phyloP scores from a whole-genome alignment of 2,888 invertebrate genomes.

The Lasioglossum zephyrum region DNA sequence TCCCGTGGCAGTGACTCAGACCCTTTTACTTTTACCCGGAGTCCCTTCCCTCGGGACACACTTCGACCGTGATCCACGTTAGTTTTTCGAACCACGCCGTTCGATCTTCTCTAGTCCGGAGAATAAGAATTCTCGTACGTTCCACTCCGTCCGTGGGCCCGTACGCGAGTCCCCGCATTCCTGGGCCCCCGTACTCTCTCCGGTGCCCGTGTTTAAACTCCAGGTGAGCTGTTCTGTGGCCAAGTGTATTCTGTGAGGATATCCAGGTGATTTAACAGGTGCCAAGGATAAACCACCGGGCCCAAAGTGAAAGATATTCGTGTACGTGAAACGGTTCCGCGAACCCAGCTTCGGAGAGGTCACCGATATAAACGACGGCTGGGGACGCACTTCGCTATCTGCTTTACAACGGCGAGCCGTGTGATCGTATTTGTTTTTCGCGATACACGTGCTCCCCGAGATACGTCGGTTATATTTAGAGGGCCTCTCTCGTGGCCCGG shows the following conservation, averaged over 20 bases:
- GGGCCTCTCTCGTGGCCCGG: neutral
- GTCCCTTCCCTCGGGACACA: conserved; percentile 6
- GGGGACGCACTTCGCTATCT: conserved; percentile 48
- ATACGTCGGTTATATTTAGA: conserved; percentile 53
- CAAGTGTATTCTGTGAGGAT: neutral
- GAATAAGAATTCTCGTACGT: neutral
- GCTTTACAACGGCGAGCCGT: conserved; percentile 23
- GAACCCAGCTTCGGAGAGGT: conserved; percentile 11
- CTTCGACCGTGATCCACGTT: neutral
- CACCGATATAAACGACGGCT: conserved; percentile 22
- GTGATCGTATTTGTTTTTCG: conserved; percentile 54
- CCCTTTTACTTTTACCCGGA: conserved; percentile 55
- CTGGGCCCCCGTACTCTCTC: neutral
- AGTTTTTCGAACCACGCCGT: neutral
- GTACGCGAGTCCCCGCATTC: conserved; percentile 20
- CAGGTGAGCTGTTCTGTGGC: neutral
- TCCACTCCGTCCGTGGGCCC: neutral
- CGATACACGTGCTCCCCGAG: conserved; percentile 55
- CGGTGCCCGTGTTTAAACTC: neutral
- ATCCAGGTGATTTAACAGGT: conserved; percentile 29
- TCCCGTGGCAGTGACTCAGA: conserved; percentile 44
- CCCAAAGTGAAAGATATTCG: neutral
- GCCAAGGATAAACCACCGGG: neutral
- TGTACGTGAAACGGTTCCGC: neutral
- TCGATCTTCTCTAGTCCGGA: neutral